Evolutionary conservation across 2,113 vertebrate species (phyloP).

Genomic region (Rattus norvegicus): DNA sequence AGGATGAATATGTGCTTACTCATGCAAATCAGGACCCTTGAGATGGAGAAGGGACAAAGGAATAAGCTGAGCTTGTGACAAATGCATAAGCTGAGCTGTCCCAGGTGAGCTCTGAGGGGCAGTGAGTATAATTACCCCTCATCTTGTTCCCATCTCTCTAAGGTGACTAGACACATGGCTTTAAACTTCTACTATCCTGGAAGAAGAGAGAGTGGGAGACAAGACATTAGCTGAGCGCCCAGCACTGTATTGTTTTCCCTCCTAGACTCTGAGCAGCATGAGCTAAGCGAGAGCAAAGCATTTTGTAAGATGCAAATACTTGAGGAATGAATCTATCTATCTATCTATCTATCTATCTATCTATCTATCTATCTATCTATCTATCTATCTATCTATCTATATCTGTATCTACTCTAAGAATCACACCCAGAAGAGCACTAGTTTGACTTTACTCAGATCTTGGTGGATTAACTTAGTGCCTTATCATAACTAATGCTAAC

Average conservation of each 20-base stretch:
- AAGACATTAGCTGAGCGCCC: background rate
- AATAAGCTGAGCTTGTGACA: background rate
- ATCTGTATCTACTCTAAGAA: background rate
- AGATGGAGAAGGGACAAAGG: background rate
- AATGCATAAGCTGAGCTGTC: background rate
- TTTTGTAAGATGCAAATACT: background rate
- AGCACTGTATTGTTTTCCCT: background rate
- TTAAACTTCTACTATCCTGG: background rate
- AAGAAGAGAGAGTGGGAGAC: background rate
- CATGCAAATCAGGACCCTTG: background rate
- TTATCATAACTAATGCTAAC: background rate
- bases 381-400: too few relatives aligned
- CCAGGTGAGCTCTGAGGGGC: background rate
- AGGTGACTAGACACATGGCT: background rate
- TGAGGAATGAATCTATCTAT: background rate
- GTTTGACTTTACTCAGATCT: background rate
- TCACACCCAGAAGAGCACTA: background rate
- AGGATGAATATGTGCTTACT: background rate
- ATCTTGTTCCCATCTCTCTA: background rate
- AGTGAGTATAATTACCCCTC: background rate
- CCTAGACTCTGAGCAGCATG: background rate
- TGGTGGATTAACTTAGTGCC: background rate
- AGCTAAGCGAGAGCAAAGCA: background rate
- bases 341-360: too few relatives aligned
- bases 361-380: too few relatives aligned